A percentile compares a stretch with the other conserved stretches of the same genome.
phyloP scores from a whole-genome alignment of 1,140 invertebrate genomes.

The Pseudoatta argentina region DNA sequence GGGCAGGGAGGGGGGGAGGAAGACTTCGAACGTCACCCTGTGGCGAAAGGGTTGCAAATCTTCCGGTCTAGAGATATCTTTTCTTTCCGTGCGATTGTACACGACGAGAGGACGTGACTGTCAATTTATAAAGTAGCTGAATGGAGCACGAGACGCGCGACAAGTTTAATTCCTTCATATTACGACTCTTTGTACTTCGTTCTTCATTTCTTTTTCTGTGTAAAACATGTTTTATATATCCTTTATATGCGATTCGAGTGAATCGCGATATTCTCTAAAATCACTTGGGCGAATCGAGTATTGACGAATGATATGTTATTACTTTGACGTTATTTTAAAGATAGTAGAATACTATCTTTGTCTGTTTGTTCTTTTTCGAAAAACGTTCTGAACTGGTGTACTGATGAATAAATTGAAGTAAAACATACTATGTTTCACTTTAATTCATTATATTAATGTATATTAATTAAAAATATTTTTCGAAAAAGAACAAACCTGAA shows the following conservation, averaged over 20 bases:
- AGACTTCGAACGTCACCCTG: not conserved
- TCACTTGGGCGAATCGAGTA: not conserved
- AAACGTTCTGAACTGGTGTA: too few species aligned
- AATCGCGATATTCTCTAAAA: not conserved
- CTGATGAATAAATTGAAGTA: too few species aligned
- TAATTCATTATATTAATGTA: too few species aligned
- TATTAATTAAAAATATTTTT: too few species aligned
- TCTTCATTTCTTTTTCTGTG: not conserved
- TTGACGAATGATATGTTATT: not conserved
- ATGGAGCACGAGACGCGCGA: not conserved
- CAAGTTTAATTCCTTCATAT: not conserved
- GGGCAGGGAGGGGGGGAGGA: not conserved
- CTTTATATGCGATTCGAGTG: not conserved
- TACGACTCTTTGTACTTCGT: not conserved
- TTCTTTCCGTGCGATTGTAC: not conserved
- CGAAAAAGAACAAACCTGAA: too few species aligned
- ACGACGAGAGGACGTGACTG: not conserved
- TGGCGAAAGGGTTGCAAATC: slow-evolving; percentile 4
- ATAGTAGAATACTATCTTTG: too few species aligned
- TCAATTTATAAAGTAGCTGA: not conserved
- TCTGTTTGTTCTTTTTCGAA: too few species aligned
- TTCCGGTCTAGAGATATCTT: not conserved
- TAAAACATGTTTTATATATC: not conserved
- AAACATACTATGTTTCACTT: too few species aligned
- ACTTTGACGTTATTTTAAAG: not conserved